Base-by-base conservation (phyloP, 2,113 vertebrate species). In the Strix aluco region DNA sequence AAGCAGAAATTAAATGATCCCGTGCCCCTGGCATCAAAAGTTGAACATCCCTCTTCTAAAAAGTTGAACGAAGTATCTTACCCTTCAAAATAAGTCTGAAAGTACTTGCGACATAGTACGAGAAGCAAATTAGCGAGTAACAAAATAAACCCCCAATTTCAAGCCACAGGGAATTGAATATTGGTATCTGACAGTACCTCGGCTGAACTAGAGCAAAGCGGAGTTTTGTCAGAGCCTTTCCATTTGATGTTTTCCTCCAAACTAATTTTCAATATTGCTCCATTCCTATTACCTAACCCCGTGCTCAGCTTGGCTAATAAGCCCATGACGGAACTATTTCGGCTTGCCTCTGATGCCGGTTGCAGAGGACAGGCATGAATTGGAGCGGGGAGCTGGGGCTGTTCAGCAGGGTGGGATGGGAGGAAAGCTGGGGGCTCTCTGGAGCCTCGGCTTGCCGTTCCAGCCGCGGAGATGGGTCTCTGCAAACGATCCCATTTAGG, bases 171-270 rank as follows among this genome's bases (percentile, higher is more conserved):
- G 38, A 82, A 92, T 4, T 71, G 74, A 54, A 40, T 25, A 25
- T 14, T 6, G 70, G 47, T 32, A 20, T 40, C 19, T 47, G 57
- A 51, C 51, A 4, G 67, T 2, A 46, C 42, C 79, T 73, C 54
- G 42, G 58, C 54, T 54, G 62, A 57, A 57, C 57, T 14, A 38
- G 40, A 83, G 84, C 67, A 46, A 89, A 82, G 86, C 5, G 5
- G 71, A 81, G 67, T 82, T 96, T 90, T 87, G 62, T 34, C 82
- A 52, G 81, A 97, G 83, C 70, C 54, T 95, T 88, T 55, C 82
- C 91, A 95, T 84, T 67, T 78, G 52, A 32, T 27, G 42, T 20
- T 81, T 57, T 42, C 49, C 47, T 67, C 81, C 57, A 51, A 84
- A 92, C 49, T 75, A 40, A 87, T 90, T 83, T 17, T 57, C 58